Evolutionary conservation across 2,113 vertebrate species (phyloP).

Genomic region (Brachypodius melanocephalos): DNA sequence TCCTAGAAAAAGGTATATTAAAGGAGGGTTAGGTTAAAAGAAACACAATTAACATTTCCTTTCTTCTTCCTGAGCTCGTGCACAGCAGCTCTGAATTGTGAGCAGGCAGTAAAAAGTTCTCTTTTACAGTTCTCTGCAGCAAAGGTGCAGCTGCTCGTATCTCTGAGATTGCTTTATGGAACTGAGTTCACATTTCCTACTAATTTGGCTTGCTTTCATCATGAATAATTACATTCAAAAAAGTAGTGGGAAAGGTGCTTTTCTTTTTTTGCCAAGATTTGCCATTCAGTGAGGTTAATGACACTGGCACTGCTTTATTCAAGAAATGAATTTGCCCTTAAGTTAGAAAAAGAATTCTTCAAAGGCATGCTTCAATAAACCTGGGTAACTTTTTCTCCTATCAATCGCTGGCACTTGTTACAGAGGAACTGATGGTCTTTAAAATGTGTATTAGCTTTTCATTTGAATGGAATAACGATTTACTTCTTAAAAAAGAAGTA

Average conservation of each 20-base stretch:
- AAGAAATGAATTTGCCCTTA: not conserved
- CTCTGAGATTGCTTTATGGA: not conserved
- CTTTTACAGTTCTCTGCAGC: not conserved
- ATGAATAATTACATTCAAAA: not conserved
- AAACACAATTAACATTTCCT: not conserved
- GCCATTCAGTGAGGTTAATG: not conserved
- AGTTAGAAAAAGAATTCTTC: not conserved
- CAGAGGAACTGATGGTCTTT: not conserved
- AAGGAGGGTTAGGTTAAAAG: not conserved
- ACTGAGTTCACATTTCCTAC: not conserved
- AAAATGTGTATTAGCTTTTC: not conserved
- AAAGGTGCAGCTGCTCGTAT: not conserved
- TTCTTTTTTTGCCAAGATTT: not conserved
- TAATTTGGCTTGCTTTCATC: constrained; percentile 1
- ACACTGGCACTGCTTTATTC: not conserved
- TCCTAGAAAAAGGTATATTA: not conserved
- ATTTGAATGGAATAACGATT: accelerated
- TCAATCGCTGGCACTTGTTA: not conserved
- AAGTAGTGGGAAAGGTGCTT: not conserved
- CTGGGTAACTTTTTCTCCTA: not conserved
- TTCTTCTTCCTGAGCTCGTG: not conserved
- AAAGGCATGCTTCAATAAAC: not conserved
- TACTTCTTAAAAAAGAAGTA: not conserved
- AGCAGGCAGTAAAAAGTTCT: not conserved
- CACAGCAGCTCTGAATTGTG: not conserved